These are phyloP conservation scores for Todiramphus saurophagus DNA, from an alignment of 2,113 vertebrate genomes.

Conservation along the genomic window DNA sequence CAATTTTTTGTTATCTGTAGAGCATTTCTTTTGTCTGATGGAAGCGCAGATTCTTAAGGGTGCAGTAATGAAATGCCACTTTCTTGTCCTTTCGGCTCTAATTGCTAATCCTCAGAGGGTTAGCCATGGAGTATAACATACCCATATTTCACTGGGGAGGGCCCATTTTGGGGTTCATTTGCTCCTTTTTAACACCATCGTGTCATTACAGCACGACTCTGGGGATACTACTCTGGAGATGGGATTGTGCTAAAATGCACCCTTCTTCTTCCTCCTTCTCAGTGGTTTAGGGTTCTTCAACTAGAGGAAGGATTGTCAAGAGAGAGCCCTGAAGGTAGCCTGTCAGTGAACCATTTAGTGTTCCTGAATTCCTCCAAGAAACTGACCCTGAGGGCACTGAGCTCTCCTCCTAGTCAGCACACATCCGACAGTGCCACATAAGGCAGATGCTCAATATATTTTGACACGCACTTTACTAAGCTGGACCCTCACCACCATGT, in stretches of 20 bases:
- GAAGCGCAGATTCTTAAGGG: not conserved
- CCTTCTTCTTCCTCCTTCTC: not conserved
- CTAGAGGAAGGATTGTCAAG: not conserved
- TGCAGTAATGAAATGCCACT: not conserved
- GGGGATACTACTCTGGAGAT: not conserved
- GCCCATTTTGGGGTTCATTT: not conserved
- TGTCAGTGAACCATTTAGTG: not conserved
- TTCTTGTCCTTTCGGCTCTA: not conserved
- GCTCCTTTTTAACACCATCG: not conserved
- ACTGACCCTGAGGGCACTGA: not conserved
- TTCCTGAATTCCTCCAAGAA: not conserved
- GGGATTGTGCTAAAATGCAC: not conserved
- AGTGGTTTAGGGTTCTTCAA: not conserved
- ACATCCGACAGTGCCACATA: rapidly evolving
- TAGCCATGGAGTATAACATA: not conserved
- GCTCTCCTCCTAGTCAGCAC: not conserved
- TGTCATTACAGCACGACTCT: not conserved
- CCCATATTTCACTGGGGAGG: not conserved
- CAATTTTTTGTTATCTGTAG: not conserved
- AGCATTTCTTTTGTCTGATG: not conserved
- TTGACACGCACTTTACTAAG: not conserved
- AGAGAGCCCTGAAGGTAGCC: not conserved
- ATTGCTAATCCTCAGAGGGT: not conserved
- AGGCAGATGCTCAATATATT: not conserved
- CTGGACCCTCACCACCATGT: not conserved